phyloP scores from a whole-genome alignment of 1,140 invertebrate genomes.

The Camponotus vicinus region DNA sequence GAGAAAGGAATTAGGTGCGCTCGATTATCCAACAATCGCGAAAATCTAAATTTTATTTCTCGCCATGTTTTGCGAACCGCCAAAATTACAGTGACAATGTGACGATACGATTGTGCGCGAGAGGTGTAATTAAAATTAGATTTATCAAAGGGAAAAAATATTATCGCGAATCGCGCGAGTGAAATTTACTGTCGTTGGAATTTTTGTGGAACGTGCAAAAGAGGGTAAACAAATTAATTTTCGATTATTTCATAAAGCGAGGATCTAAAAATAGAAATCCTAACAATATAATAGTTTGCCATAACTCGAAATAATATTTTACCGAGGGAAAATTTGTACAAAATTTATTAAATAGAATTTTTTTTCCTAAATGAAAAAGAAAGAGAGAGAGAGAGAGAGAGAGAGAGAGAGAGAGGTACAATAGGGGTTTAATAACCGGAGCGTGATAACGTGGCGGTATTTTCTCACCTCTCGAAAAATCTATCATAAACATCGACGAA shows the following conservation, averaged over 20 bases:
- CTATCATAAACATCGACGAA: constrained; percentile 59
- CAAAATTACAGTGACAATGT: not conserved
- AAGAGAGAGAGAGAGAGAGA: too few relatives aligned
- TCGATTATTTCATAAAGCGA: not conserved
- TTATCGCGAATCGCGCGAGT: not conserved
- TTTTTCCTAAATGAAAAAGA: not conserved
- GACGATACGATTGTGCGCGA: not conserved
- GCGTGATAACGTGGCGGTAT: constrained; percentile 43
- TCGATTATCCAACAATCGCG: not conserved
- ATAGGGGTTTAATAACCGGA: constrained; percentile 24
- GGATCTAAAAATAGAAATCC: constrained; percentile 30
- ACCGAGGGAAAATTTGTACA: not conserved
- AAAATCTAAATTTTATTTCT: not conserved
- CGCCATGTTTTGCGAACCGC: not conserved
- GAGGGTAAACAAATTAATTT: constrained; percentile 13
- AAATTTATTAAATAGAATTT: constrained; percentile 32
- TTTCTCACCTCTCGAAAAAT: constrained; percentile 60
- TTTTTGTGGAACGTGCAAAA: not conserved
- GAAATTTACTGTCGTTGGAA: constrained; percentile 11
- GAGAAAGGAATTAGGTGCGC: not conserved
- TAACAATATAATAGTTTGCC: constrained; percentile 1
- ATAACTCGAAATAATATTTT: not conserved
- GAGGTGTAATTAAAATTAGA: constrained; percentile 27
- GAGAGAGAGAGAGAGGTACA: not conserved
- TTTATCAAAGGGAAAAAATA: not conserved